phyloP scores from a whole-genome alignment of 2,113 vertebrate genomes.

The Cervus canadensis region DNA sequence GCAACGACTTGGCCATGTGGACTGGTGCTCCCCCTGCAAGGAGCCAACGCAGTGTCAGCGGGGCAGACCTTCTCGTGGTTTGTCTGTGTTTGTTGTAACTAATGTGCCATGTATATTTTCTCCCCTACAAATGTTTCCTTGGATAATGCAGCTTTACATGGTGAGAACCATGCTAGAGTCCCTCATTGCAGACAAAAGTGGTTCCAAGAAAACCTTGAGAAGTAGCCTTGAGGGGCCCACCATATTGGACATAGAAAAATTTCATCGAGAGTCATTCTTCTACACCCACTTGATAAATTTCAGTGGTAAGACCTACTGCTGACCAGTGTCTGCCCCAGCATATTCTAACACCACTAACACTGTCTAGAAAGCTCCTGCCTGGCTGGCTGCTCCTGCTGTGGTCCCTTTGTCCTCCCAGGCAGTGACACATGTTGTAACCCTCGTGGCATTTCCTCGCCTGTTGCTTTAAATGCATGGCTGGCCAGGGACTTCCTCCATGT shows the following conservation, averaged over 20 bases:
- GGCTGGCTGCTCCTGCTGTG: slow-evolving; percentile 54
- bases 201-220: slow-evolving; percentile 93
- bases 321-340: slow-evolving; percentile 79
- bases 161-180: slow-evolving; percentile 96
- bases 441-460: neutral
- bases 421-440: neutral
- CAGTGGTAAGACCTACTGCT: slow-evolving; percentile 88
- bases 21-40: neutral
- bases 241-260: slow-evolving; percentile 95
- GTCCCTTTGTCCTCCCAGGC: neutral
- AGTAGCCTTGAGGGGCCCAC: slow-evolving; percentile 93
- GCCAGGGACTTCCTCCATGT: neutral
- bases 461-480: neutral
- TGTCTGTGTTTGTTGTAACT: slow-evolving; percentile 74
- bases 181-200: slow-evolving; percentile 94
- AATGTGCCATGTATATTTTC: slow-evolving; percentile 81
- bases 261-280: slow-evolving; percentile 95
- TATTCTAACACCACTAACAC: slow-evolving; percentile 83
- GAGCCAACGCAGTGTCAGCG: neutral
- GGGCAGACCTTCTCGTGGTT: slow-evolving; percentile 70
- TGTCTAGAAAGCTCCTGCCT: slow-evolving; percentile 77
- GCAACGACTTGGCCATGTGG: neutral
- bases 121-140: slow-evolving; percentile 76
- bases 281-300: slow-evolving; percentile 95
- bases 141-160: slow-evolving; percentile 89